Base-by-base conservation (phyloP, 1,140 invertebrate genomes). In the Aphelenchoides besseyi region DNA sequence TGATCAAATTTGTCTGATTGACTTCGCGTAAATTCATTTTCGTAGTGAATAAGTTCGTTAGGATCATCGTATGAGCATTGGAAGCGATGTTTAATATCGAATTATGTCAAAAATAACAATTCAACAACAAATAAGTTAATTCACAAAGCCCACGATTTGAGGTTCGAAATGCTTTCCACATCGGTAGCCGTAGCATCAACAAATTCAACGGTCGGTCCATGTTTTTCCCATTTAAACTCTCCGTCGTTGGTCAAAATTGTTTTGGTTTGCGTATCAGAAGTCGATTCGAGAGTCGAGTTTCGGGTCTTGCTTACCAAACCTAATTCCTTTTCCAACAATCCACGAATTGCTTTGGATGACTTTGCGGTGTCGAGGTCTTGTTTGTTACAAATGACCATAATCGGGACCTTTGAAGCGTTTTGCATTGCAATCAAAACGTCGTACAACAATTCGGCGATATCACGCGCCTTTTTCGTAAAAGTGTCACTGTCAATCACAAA, bases 381-480 rank as follows among this genome's bases (percentile, higher is more conserved):
- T 23, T 79, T 79, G 55, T 80, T 79, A 23, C 77, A 79, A 18
- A 41, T 74, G 18, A 79, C 41, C 28, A 79, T 48, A 1, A 79
- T 16, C 2, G 77, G 77, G 23, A 77, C 61, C 18, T 23, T 23
- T 37, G 23, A 33, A 32, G 48, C 23, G 2, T 35, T 35, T n/a
- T 12, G 53, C 9, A n/a, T 68, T 12, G 52, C 30, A 54, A 41
- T 71, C 2, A 79, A 41, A 33, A 80, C 79, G 18, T 79, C 77
- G 37, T 79, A 80, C 2, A 80, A 26, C 18, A 81, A 54, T 28
- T 80, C 77, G 16, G 78, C 77, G 18, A 81, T 69, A 61, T 79
- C 77, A 26, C 78, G 32, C 35, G 61, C 23, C 12, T 78, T 80
- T 37, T 71, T 74, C n/a, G 18, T 64, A 36, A 75, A 80, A 12